Conservation (phyloP, 2,888 invertebrate genomes). For the Plagodis pulveraria region DNA sequence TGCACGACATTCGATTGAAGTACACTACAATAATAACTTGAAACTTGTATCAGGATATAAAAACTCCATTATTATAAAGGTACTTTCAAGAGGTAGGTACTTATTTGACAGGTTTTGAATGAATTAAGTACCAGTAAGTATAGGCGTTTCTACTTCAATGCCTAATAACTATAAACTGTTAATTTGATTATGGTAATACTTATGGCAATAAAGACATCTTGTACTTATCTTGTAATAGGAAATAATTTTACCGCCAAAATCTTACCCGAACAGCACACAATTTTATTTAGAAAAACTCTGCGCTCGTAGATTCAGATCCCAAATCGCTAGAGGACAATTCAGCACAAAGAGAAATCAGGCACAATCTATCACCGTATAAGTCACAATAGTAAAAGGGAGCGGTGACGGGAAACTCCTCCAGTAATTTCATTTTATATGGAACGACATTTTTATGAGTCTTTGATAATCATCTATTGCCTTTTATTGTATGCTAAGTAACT, state of each 20-base stretch:
- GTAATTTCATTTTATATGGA: constrained; percentile 29
- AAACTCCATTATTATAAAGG: no score
- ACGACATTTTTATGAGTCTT: constrained; percentile 14
- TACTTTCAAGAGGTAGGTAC: no score
- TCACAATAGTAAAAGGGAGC: constrained; percentile 31
- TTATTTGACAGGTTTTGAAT: no score
- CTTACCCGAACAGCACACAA: background rate
- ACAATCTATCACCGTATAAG: constrained; percentile 34
- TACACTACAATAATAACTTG: no score
- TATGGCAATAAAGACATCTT: no score
- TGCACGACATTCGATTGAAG: no score
- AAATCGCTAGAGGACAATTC: constrained; percentile 35
- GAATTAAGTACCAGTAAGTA: no score
- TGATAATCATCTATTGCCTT: constrained; percentile 19
- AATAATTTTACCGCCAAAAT: background rate
- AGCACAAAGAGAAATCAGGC: constrained; percentile 38
- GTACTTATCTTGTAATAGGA: no score
- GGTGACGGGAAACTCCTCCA: constrained; percentile 19
- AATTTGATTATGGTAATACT: no score
- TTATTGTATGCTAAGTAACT: constrained; percentile 15
- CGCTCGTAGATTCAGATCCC: constrained; percentile 26
- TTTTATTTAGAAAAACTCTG: constrained; percentile 15
- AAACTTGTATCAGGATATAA: no score
- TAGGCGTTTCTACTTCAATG: no score
- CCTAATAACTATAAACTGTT: no score